phyloP scores from a whole-genome alignment of 1,140 invertebrate genomes.

The Bathynomus jamesi region DNA sequence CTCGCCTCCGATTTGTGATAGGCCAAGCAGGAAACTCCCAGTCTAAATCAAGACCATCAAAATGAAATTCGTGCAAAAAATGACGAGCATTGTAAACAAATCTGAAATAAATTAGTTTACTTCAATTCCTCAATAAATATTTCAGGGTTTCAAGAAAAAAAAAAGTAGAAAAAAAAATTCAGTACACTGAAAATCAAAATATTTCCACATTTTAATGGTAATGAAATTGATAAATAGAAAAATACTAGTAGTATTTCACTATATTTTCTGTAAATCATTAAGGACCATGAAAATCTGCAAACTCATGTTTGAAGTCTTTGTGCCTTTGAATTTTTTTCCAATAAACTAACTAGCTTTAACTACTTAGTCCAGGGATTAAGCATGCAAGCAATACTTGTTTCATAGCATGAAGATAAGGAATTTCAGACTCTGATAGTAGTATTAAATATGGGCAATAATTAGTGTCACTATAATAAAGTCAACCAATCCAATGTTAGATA shows the following conservation, averaged over 20 bases:
- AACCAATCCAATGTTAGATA: too few species aligned
- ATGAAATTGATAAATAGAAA: not conserved
- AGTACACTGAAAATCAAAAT: not conserved
- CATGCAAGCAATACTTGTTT: too few species aligned
- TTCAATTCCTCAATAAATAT: not conserved
- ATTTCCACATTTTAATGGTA: not conserved
- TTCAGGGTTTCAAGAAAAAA: not conserved
- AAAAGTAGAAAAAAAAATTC: not conserved
- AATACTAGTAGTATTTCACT: not conserved
- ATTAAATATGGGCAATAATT: too few species aligned
- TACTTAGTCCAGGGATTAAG: too few species aligned
- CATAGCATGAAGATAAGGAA: too few species aligned
- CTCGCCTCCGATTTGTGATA: not conserved
- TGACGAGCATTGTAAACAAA: conserved; percentile 31
- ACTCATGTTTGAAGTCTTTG: too few species aligned
- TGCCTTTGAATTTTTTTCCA: too few species aligned
- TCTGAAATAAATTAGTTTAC: not conserved
- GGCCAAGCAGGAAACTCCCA: conserved; percentile 32
- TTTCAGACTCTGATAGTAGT: too few species aligned
- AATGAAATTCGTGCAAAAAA: conserved; percentile 11
- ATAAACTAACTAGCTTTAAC: too few species aligned
- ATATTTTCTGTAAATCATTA: not conserved
- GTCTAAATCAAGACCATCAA: conserved; percentile 30
- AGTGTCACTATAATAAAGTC: too few species aligned
- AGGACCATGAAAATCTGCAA: not conserved